phyloP scores from a whole-genome alignment of 2,888 invertebrate genomes.

The Euphydryas editha region DNA sequence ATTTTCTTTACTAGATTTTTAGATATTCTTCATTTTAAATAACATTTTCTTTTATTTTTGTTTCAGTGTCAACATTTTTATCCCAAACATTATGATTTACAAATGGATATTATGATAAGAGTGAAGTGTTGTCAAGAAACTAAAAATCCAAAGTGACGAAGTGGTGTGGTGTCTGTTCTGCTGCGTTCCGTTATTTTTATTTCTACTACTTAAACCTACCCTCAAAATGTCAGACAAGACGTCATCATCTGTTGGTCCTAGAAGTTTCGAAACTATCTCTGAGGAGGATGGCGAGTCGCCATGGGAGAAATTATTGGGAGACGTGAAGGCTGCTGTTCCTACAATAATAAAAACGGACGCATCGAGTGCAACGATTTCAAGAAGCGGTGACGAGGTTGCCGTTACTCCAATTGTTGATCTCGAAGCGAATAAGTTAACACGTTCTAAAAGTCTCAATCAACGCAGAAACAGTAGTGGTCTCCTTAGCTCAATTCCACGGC shows the following conservation, averaged over 20 bases:
- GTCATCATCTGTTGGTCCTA: constrained; percentile 76
- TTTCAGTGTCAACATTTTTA: constrained; percentile 83
- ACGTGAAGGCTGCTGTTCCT: constrained; percentile 73
- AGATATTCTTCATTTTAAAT: not conserved
- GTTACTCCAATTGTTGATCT: constrained; percentile 62
- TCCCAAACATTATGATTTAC: constrained; percentile 84
- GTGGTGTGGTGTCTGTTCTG: constrained; percentile 79
- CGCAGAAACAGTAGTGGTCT: constrained; percentile 80
- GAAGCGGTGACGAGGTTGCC: constrained; percentile 64
- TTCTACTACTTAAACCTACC: constrained; percentile 32
- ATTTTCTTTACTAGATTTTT: not conserved
- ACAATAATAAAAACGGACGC: constrained; percentile 77
- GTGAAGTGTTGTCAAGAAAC: constrained; percentile 84
- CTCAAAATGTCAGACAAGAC: constrained; percentile 79
- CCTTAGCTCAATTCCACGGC: constrained; percentile 80
- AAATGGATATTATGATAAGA: constrained; percentile 84
- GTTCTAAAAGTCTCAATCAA: constrained; percentile 78
- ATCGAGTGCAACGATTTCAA: constrained; percentile 69
- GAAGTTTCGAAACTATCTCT: constrained; percentile 81
- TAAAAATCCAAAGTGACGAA: constrained; percentile 83
- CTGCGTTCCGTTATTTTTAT: constrained; percentile 71
- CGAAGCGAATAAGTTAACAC: constrained; percentile 71
- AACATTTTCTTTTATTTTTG: constrained; percentile 58
- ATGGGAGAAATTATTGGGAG: constrained; percentile 79
- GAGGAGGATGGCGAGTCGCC: constrained; percentile 78